Conservation (phyloP, 2,888 invertebrate genomes). For the Synergus itoensis region DNA sequence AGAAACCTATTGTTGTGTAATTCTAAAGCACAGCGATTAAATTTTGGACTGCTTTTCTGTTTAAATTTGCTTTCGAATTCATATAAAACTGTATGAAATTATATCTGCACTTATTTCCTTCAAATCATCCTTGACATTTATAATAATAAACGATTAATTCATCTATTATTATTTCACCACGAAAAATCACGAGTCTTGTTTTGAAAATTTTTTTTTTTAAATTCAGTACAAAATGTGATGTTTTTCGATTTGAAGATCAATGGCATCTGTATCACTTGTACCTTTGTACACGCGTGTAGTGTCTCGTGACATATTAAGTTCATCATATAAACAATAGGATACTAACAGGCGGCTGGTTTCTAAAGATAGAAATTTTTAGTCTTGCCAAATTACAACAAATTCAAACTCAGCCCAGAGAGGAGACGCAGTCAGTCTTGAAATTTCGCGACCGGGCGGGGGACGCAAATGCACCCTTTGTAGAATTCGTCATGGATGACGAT, state of each 20-base stretch:
- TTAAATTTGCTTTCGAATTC: too few species aligned
- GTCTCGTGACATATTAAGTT: constrained; percentile 42
- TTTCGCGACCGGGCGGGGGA: constrained; percentile 47
- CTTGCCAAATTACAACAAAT: constrained; percentile 76
- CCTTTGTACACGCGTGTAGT: neutral
- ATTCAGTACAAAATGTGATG: neutral
- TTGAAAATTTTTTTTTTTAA: neutral
- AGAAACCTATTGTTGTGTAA: neutral
- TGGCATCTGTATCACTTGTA: constrained; percentile 15
- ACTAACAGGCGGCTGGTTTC: constrained; percentile 59
- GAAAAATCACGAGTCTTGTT: constrained; percentile 49
- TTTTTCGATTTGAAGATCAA: constrained; percentile 26
- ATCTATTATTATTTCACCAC: too few species aligned
- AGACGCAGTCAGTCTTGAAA: constrained; percentile 51
- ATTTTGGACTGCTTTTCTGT: too few species aligned
- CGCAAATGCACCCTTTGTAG: neutral
- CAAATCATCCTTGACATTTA: too few species aligned
- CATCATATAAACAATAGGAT: constrained; percentile 54
- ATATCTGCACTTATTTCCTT: too few species aligned
- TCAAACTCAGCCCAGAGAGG: constrained; percentile 55
- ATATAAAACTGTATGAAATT: too few species aligned
- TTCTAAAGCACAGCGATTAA: too few species aligned
- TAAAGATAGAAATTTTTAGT: constrained; percentile 72
- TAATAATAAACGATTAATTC: too few species aligned
- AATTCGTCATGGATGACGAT: neutral